These are phyloP conservation scores for Zosterops borbonicus DNA, from an alignment of 2,113 vertebrate genomes.

Conservation along the genomic window DNA sequence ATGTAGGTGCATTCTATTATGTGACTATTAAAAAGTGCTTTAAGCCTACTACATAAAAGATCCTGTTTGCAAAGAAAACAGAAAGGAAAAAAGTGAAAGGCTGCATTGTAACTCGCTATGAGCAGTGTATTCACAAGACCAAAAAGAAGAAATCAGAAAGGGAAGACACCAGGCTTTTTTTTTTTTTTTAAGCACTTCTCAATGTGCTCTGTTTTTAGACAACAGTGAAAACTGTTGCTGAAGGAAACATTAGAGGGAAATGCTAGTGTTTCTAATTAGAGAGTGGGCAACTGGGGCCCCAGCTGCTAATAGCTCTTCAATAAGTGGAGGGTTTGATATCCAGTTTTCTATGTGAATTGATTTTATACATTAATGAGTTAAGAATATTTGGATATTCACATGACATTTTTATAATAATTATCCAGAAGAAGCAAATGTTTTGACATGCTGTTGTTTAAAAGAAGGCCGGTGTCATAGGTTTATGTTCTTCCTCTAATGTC, in stretches of 20 bases:
- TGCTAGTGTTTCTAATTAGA: conserved; percentile 13
- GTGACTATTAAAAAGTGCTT: not conserved
- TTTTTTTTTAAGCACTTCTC: not conserved
- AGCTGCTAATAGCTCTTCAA: not conserved
- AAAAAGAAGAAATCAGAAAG: not conserved
- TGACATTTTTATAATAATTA: not conserved
- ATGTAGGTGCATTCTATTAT: not conserved
- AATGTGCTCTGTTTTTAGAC: not conserved
- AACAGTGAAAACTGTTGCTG: not conserved
- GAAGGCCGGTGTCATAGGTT: not conserved
- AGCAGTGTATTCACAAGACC: not conserved
- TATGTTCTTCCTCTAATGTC: not conserved
- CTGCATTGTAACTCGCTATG: not conserved
- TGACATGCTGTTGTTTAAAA: not conserved
- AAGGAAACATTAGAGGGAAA: not conserved
- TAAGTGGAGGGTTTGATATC: not conserved
- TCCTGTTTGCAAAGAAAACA: not conserved
- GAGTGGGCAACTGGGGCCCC: not conserved
- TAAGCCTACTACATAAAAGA: not conserved
- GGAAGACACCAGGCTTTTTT: not conserved
- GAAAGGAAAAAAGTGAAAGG: not conserved
- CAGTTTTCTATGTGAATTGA: not conserved
- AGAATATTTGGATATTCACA: not conserved
- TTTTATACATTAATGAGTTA: not conserved
- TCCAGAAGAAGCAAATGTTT: not conserved